Evolutionary conservation across 2,113 vertebrate species (phyloP).

Genomic region (Thunnus maccoyii): DNA sequence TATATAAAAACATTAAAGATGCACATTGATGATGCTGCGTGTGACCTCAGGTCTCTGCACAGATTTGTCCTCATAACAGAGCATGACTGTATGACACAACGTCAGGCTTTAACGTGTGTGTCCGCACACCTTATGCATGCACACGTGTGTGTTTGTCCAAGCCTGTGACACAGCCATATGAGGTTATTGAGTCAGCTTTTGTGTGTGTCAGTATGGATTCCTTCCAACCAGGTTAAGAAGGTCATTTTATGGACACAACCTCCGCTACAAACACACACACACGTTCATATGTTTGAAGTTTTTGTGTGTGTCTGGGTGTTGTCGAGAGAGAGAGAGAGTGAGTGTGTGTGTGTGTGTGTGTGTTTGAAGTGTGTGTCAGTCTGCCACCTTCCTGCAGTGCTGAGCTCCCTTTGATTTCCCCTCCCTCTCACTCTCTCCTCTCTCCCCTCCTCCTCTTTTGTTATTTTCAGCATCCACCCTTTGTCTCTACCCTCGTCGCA

Average conservation of each 20-base stretch:
- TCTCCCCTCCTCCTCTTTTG: slow-evolving; percentile 13
- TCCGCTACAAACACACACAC: slow-evolving; percentile 25
- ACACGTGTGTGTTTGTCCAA: not conserved
- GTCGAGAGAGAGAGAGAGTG: not conserved
- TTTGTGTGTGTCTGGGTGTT: slow-evolving; percentile 20
- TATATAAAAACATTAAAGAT: not conserved
- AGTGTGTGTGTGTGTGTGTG: slow-evolving; percentile 28
- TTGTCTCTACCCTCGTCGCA: slow-evolving; percentile 28
- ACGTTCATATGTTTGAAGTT: slow-evolving; percentile 45
- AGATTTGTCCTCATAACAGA: not conserved
- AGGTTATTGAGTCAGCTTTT: slow-evolving; percentile 2
- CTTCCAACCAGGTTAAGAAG: slow-evolving; percentile 64
- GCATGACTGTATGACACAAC: not conserved
- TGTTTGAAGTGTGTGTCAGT: slow-evolving; percentile 65
- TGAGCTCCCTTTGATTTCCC: slow-evolving; percentile 64
- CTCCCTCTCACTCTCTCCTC: slow-evolving; percentile 9
- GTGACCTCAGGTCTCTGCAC: not conserved
- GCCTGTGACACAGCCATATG: not conserved
- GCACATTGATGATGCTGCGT: not conserved
- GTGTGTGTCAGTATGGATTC: slow-evolving; percentile 29
- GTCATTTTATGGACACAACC: slow-evolving; percentile 41
- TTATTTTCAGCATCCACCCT: slow-evolving; percentile 59
- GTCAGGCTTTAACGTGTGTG: not conserved
- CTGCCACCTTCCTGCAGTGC: slow-evolving; percentile 62
- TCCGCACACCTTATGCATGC: not conserved